phyloP scores from a whole-genome alignment of 1,140 invertebrate genomes.

The Pseudomyrmex cubaensis region DNA sequence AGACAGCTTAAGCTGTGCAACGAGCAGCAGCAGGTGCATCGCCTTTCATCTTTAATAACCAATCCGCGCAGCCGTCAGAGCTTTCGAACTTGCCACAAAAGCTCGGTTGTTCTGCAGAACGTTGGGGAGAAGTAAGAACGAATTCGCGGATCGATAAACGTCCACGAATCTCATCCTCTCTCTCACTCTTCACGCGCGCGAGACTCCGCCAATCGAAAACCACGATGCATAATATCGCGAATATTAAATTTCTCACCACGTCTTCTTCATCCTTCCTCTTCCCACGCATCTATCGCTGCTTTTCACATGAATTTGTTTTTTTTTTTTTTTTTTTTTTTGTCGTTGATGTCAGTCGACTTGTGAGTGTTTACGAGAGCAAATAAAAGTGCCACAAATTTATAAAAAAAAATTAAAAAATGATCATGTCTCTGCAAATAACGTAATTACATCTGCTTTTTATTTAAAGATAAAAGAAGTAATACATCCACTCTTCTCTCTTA shows the following conservation, averaged over 20 bases:
- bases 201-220: conserved; percentile 50
- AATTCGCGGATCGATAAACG: conserved; percentile 38
- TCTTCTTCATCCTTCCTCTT: not conserved
- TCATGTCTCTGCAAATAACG: too few species aligned
- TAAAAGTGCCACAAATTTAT: too few species aligned
- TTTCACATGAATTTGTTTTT: not conserved
- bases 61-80: conserved; percentile 53
- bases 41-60: conserved; percentile 54
- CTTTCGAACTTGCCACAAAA: conserved; percentile 56
- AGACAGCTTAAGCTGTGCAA: conserved; percentile 47
- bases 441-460: too few species aligned
- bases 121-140: conserved; percentile 39
- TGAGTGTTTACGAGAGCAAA: not conserved
- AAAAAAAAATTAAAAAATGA: too few species aligned
- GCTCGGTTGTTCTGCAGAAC: conserved; percentile 48
- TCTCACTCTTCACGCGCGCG: not conserved
- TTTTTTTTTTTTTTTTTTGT: conserved; percentile 30
- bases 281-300: not conserved
- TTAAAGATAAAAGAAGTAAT: too few species aligned
- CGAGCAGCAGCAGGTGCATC: conserved; percentile 42
- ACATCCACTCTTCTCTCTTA: not conserved
- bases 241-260: conserved; percentile 50
- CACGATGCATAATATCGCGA: conserved; percentile 56
- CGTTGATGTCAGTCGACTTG: not conserved
- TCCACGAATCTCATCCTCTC: conserved; percentile 11